Evolutionary conservation across 2,797 vertebrate genomes (phyloP), one percentile per base, ranked within the genome.

Genomic region (Acanthurus tractus): DNA sequence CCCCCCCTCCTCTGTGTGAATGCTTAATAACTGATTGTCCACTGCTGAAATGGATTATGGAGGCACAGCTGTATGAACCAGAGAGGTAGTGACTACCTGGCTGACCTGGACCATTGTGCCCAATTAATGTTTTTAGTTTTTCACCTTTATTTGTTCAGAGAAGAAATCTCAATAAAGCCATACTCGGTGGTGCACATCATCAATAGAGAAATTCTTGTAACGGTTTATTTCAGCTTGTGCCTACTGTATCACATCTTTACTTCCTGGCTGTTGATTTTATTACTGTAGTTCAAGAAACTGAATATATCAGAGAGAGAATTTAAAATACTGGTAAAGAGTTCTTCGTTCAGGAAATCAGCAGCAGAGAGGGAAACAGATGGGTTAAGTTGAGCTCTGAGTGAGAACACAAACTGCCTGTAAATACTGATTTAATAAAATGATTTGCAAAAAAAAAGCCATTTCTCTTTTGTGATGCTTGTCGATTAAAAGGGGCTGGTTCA

Each of bases 401-500:
- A 84, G 59, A 90, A 92, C 76, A 83, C 73, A 93, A 93, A 94
- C 92, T 93, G 92, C 90, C 91, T 95, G 95, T 96, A 95, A 94
- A 95, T 95, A 95, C 79, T 89, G 93, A 92, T 93, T 93, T 93
- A 93, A 93, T 93, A 93, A 93, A 94, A 87, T 64, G 52, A 93
- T 93, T 93, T 93, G 63, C 87, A 82, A 88, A 89, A 89, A 85
- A 86, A 78, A 49, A 8, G 17, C 2, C 2, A 5, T 7, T 18
- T 49, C 20, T 15, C 4, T 36, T 12, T 74, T 56, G 17, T 74
- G 10, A 15, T 56, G 38, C 2, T 8, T 58, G 5, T 14, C 78
- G 3, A 11, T 63, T 61, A 1, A 20, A 34, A 17, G 10, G 42
- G 20, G 9, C 14, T 57, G 40, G 14, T 14, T 4, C 20, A 34